Evolutionary conservation across 2,113 vertebrate genomes (phyloP), one percentile per base, ranked within the genome.

Genomic region (Henicopernis longicauda): DNA sequence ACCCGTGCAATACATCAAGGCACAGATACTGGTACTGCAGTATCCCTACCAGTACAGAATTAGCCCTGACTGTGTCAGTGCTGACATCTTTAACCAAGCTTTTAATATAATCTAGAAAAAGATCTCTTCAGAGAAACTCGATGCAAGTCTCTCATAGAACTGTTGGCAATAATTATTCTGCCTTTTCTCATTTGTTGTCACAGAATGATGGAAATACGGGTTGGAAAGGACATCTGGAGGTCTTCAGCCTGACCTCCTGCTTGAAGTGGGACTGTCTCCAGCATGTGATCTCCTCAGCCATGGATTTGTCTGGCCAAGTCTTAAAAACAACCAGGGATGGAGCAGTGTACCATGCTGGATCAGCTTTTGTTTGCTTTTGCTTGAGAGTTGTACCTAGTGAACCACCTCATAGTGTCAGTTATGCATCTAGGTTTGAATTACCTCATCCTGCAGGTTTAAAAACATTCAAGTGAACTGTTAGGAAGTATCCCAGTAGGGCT

Each of bases 401-500:
- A 18, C 70, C 70, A 50, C 78, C 87, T 84, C 54, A 4, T 6
- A 32, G 62, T 17, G 36, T 54, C 78, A 36, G 49, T 38, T 86
- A 25, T 44, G 70, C 66, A 14, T 87, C 82, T 85, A 65, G 54
- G 52, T 65, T 91, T 90, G 82, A 65, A 93, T 96, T 89, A 96
- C 84, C 78, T 97, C 95, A 95, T 90, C 45, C 66, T 90, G 78
- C 84, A 91, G 90, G 82, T 85, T 90, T 94, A 57, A 85, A 88
- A 94, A 93, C 70, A 61, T 69, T 69, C 16, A 31, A 96, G 78
- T 67, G 86, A 92, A 45, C 78, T 34, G 31, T 69, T 85, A 50
- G 92, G 70, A 85, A 88, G 14, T n/a, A 70, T 94, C 82, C 85
- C 95, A 69, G 70, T 65, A 88, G 95, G 66, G 61, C 58, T 88